Percentiles rank a stretch among this genome's conserved stretches.
Evolutionary conservation across 2,888 invertebrate species (phyloP).

Genomic region (Scrobipalpa atriplicella): DNA sequence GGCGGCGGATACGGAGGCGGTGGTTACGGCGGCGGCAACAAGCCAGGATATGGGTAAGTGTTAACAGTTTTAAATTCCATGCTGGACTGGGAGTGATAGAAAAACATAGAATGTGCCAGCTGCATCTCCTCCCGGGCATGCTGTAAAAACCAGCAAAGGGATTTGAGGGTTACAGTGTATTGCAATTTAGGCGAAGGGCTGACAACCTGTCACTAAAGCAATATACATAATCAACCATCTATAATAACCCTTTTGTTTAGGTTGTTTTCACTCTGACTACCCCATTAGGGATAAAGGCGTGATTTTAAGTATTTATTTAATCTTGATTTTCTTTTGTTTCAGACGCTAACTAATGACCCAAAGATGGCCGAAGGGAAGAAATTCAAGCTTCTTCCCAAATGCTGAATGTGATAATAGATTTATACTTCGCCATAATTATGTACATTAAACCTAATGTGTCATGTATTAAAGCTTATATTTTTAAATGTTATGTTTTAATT

Average conservation of each 20-base stretch:
- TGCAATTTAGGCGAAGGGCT: too few species aligned
- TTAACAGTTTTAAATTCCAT: background rate
- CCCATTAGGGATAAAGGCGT: too few species aligned
- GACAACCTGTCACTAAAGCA: too few species aligned
- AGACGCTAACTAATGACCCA: conserved; percentile 47
- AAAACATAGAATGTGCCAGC: too few species aligned
- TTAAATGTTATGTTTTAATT: background rate
- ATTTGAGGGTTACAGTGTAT: too few species aligned
- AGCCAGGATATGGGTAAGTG: conserved; percentile 54
- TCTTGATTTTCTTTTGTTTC: conserved; percentile 45
- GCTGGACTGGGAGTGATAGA: too few species aligned
- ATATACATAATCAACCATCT: too few species aligned
- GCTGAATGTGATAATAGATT: conserved; percentile 60
- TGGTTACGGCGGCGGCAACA: conserved; percentile 44
- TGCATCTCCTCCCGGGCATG: too few species aligned
- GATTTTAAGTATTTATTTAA: background rate
- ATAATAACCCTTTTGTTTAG: too few species aligned
- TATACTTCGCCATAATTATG: conserved; percentile 46
- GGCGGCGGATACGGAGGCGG: conserved; percentile 37
- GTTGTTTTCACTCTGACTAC: too few species aligned
- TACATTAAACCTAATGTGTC: conserved; percentile 29
- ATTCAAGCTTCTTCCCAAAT: conserved; percentile 43
- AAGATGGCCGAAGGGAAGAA: conserved; percentile 28
- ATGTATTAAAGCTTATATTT: conserved; percentile 13
- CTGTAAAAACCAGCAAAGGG: too few species aligned